Evolutionary conservation across 2,888 invertebrate genomes (phyloP), one percentile per base, ranked within the genome.

Genomic region (Aelia acuminata): DNA sequence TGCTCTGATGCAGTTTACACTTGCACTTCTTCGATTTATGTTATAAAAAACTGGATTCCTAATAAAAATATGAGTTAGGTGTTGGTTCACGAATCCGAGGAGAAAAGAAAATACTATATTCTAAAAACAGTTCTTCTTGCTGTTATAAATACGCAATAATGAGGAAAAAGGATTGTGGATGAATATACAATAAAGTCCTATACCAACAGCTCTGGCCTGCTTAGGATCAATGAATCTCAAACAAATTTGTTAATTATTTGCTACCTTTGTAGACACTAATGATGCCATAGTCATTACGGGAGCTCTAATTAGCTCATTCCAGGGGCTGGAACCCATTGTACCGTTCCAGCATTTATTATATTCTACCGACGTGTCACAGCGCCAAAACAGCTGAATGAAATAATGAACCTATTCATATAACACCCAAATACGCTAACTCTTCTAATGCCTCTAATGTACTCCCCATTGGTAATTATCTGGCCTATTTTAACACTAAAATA

Each of bases 361-460:
- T 80, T 43, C 22, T 3, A 39, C 22, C 4, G n/a, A n/a, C n/a
- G 3, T n/a, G 11, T 13, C 39, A 80, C 43, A 43, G n/a, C 11
- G n/a, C 15, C 43, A 7, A n/a, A 80, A 80, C 80, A 43, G 39
- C 4, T 80, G 31, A 80, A 43, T 39, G 22, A 43, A 80, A 80
- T 80, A 80, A 80, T 80, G 80, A 80, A 43, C 80, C 80, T 80
- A 80, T 80, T 80, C 80, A 80, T n/a, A 80, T 39, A 1, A 43
- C 20, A 3, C 10, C 35, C 35, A 43, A 57, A 35, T 75, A 39
- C 35, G 20, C 39, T 26, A 10, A 20, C 1, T 35, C 3, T 15
- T 47, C 43, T 80, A 80, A 80, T 80, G 43, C 3, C 7, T 47
- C 43, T 80, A 80, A 80, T 80, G 43, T 47, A 43, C 80, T 43